These are phyloP conservation scores for Aspidapion aeneum DNA, from an alignment of 2,888 invertebrate genomes.

Conservation along the genomic window DNA sequence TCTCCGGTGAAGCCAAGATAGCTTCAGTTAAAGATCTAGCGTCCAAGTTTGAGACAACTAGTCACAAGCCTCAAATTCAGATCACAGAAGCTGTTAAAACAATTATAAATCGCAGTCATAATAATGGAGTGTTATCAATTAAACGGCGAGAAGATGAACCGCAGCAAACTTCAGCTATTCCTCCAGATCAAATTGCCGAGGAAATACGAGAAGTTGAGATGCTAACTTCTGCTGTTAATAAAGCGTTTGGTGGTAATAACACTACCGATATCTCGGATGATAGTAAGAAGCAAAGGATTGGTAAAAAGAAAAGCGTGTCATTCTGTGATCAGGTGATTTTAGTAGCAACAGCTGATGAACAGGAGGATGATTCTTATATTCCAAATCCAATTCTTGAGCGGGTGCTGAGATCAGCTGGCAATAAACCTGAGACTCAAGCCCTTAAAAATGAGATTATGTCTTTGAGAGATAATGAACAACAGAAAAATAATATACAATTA, in stretches of 20 bases:
- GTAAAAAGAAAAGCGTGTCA: slow-evolving; percentile 90
- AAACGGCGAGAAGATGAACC: slow-evolving; percentile 38
- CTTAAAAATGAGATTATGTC: slow-evolving; percentile 52
- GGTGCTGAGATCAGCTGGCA: slow-evolving; percentile 78
- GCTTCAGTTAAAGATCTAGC: slow-evolving; percentile 74
- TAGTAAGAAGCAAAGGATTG: slow-evolving; percentile 54
- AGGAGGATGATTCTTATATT: slow-evolving; percentile 86
- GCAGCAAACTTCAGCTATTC: slow-evolving; percentile 33
- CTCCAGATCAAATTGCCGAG: slow-evolving; percentile 53
- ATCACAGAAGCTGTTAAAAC: slow-evolving; percentile 9
- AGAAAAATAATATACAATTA: slow-evolving; percentile 38
- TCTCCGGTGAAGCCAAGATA: slow-evolving; percentile 39
- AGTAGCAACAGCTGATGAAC: slow-evolving; percentile 89
- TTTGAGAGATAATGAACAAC: slow-evolving; percentile 40
- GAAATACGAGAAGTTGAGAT: slow-evolving; percentile 56
- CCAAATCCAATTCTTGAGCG: slow-evolving; percentile 88
- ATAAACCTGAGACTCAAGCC: slow-evolving; percentile 62
- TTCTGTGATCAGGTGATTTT: slow-evolving; percentile 93
- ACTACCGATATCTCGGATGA: slow-evolving; percentile 42
- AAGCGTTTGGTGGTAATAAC: slow-evolving; percentile 42
- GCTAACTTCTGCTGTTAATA: slow-evolving; percentile 53
- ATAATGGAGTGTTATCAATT: slow-evolving; percentile 31
- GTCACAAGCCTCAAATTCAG: slow-evolving; percentile 14
- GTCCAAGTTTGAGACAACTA: slow-evolving; percentile 66
- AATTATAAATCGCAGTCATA: slow-evolving; percentile 19